Evolutionary conservation across 1,140 invertebrate genomes (phyloP).

Genomic region (Eumeta japonica): DNA sequence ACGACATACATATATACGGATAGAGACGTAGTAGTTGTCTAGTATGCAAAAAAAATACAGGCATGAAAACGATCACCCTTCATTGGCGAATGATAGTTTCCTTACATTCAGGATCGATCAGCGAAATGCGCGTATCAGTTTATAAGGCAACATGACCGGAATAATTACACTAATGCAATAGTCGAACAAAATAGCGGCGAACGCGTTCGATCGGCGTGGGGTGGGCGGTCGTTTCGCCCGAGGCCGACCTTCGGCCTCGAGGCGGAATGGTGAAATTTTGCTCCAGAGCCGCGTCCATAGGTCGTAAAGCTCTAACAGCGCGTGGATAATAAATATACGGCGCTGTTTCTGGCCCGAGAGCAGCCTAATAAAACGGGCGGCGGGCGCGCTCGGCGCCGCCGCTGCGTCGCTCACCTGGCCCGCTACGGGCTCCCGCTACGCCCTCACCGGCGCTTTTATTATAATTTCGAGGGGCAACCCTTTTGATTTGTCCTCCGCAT

Average conservation of each 20-base stretch:
- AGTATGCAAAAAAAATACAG: too few species aligned
- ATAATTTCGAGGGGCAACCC: too few species aligned
- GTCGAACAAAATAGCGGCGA: background rate
- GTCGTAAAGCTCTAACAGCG: constrained; percentile 10
- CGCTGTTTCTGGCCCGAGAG: constrained; percentile 5
- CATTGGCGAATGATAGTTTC: too few species aligned
- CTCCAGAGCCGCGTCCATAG: constrained; percentile 6
- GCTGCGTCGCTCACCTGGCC: too few species aligned
- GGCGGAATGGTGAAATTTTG: constrained; percentile 4
- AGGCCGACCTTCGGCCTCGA: constrained; percentile 4
- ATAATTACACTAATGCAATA: background rate
- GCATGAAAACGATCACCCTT: too few species aligned
- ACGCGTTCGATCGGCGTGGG: background rate
- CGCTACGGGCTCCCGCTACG: too few species aligned
- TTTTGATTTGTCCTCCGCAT: too few species aligned
- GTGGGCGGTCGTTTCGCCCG: background rate
- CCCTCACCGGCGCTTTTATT: too few species aligned
- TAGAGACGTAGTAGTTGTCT: too few species aligned
- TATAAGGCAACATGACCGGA: background rate
- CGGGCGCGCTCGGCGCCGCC: background rate
- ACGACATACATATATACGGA: too few species aligned
- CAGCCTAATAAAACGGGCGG: constrained; percentile 1
- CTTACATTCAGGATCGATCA: too few species aligned
- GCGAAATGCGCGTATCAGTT: too few species aligned
- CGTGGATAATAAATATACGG: constrained; percentile 10